phyloP scores from a whole-genome alignment of 2,797 vertebrate genomes.

The Molossus molossus region DNA sequence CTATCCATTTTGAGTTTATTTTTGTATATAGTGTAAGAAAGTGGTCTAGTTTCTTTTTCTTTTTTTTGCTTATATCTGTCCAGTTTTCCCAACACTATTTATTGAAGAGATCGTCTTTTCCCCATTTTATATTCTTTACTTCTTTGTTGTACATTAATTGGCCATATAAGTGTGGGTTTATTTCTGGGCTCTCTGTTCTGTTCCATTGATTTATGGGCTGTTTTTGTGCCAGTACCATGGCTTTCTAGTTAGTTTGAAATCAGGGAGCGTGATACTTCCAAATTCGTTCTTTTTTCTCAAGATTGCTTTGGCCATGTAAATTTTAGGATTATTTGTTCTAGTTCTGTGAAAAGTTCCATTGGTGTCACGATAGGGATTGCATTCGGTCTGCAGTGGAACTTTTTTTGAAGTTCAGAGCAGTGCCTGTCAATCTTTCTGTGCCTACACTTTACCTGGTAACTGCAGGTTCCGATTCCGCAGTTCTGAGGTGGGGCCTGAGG shows the following conservation, averaged over 20 bases:
- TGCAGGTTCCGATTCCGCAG: background rate
- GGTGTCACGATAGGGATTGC: background rate
- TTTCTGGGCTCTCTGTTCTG: background rate
- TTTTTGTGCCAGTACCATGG: background rate
- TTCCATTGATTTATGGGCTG: background rate
- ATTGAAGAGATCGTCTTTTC: background rate
- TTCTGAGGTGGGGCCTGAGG: background rate
- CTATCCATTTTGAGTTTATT: background rate
- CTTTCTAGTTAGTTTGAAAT: background rate
- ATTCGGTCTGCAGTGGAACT: background rate
- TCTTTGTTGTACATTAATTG: background rate
- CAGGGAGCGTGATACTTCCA: background rate
- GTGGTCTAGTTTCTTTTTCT: background rate
- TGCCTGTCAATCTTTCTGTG: slow-evolving; percentile 7
- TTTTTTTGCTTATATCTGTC: background rate
- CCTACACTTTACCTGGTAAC: background rate
- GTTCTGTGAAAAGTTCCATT: background rate
- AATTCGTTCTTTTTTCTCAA: background rate
- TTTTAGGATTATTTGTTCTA: background rate
- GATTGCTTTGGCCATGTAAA: background rate
- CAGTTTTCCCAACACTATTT: background rate
- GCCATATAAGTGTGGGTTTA: background rate
- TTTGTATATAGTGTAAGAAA: background rate
- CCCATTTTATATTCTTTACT: background rate
- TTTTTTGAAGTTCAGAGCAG: background rate